phyloP scores from a whole-genome alignment of 2,797 vertebrate species.

The Clarias platycephalus region DNA sequence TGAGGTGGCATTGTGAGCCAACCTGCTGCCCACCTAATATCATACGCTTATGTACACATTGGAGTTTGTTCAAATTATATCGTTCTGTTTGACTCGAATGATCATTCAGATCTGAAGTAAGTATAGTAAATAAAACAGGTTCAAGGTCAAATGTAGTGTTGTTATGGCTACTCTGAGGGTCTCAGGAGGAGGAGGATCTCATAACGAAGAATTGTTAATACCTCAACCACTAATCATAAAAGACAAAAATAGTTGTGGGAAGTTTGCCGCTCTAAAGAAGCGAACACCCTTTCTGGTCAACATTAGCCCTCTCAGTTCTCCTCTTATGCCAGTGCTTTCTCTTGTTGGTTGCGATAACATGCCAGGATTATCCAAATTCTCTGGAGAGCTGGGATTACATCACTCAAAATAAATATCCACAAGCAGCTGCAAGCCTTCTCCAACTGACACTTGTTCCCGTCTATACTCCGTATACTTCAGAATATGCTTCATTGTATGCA shows the following conservation, averaged over 20 bases:
- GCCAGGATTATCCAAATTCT: constrained; percentile 72
- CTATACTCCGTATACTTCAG: constrained; percentile 33
- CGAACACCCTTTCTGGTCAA: neutral
- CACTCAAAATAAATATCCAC: constrained; percentile 63
- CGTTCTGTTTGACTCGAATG: neutral
- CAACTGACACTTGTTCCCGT: constrained; percentile 22
- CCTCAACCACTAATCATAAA: neutral
- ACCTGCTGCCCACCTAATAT: neutral
- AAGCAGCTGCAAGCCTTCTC: constrained; percentile 71
- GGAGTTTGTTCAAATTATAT: neutral
- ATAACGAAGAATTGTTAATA: neutral
- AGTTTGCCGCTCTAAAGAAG: neutral
- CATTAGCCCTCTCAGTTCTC: neutral
- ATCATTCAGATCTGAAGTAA: neutral
- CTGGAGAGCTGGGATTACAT: constrained; percentile 70
- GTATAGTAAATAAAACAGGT: neutral
- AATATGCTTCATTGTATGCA: constrained; percentile 11
- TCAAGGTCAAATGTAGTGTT: neutral
- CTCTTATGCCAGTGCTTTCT: neutral
- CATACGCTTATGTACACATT: neutral
- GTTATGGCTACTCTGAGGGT: neutral
- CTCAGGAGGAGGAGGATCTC: neutral
- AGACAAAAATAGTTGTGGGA: neutral
- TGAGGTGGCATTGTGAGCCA: neutral
- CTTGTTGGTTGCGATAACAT: neutral